A percentile compares a stretch with the other conserved stretches of the same genome.
These are phyloP conservation scores for Clistopyga incitator DNA, from an alignment of 2,888 invertebrate genomes.

Conservation along the genomic window DNA sequence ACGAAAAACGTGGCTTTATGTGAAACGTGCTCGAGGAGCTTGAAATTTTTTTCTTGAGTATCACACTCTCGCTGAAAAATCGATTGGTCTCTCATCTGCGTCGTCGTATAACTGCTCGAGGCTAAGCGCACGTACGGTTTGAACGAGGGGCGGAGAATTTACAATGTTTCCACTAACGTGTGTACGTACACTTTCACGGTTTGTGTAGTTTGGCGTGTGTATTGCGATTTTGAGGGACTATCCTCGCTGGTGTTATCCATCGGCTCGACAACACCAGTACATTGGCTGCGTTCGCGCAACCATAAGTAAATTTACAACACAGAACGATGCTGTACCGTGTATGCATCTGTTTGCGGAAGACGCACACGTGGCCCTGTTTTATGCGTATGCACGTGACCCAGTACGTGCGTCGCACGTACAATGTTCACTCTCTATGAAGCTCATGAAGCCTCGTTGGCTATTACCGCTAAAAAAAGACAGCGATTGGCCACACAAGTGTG, in stretches of 20 bases:
- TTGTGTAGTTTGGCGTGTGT: conserved; percentile 6
- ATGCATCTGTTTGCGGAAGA: conserved; percentile 23
- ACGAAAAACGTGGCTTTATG: conserved; percentile 24
- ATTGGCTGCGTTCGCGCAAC: neutral
- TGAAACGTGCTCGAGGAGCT: conserved; percentile 57
- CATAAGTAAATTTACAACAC: conserved; percentile 11
- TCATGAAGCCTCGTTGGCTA: neutral
- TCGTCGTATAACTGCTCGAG: conserved; percentile 34
- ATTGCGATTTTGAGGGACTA: conserved; percentile 20
- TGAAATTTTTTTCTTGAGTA: conserved; percentile 41
- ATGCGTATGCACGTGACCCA: conserved; percentile 29
- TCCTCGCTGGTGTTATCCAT: conserved; percentile 10
- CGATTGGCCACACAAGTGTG: neutral
- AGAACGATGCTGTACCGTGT: neutral
- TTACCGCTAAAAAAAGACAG: neutral
- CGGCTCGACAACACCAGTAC: conserved; percentile 17
- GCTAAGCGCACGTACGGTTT: conserved; percentile 52
- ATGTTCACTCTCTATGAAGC: neutral
- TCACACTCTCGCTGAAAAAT: conserved; percentile 49
- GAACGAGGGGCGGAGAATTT: conserved; percentile 8
- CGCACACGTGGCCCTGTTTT: conserved; percentile 26
- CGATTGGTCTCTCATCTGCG: conserved; percentile 57
- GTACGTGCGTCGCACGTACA: conserved; percentile 31
- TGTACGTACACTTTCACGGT: neutral
- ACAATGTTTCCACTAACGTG: conserved; percentile 6